These are phyloP conservation scores for Dolichopus griseipennis DNA, from an alignment of 2,888 invertebrate species.

Conservation along the genomic window DNA sequence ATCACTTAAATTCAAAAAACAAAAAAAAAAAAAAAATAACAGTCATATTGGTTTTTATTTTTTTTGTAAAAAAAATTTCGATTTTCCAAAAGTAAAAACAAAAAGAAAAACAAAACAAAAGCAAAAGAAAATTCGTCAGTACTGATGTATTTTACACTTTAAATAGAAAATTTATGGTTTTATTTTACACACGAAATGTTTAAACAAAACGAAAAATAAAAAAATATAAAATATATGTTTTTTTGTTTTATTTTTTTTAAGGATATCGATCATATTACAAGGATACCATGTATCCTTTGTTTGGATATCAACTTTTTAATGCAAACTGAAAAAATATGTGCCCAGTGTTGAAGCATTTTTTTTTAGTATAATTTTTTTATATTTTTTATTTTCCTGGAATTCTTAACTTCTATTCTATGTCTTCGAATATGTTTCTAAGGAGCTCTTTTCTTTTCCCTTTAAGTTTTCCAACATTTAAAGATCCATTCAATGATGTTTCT, in stretches of 20 bases:
- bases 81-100: neutral
- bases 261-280: constrained; percentile 1
- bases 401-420: too few relatives aligned
- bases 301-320: neutral
- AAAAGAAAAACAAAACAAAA: neutral
- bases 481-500: too few relatives aligned
- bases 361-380: too few relatives aligned
- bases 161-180: neutral
- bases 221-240: neutral
- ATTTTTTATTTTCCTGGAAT: too few relatives aligned
- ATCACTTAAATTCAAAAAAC: neutral
- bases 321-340: too few relatives aligned
- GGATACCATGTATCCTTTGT: neutral
- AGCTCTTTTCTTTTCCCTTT: too few relatives aligned
- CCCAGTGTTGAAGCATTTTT: too few relatives aligned
- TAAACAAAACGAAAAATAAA: neutral
- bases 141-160: neutral
- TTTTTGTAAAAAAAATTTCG: neutral
- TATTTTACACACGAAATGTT: neutral
- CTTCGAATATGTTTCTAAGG: too few relatives aligned
- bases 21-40: neutral
- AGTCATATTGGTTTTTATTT: too few relatives aligned
- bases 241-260: neutral
- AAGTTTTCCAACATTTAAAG: too few relatives aligned
- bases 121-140: too few relatives aligned